A percentile compares a stretch with the other conserved stretches of the same genome.
Conservation (phyloP, 2,113 vertebrate species). For the Circaetus gallicus region DNA sequence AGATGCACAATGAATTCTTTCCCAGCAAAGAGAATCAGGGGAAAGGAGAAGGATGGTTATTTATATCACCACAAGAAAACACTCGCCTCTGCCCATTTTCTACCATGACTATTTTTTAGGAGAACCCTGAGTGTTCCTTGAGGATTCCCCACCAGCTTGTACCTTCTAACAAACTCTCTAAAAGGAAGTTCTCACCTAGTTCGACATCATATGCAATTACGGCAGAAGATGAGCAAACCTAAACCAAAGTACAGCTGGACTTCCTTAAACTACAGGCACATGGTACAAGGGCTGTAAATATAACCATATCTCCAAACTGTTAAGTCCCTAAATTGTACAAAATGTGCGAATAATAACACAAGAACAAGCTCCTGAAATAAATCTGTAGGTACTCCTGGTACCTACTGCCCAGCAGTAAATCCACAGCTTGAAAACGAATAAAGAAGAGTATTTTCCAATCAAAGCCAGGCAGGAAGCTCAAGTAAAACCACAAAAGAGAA, state of each 20-base stretch:
- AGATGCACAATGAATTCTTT: neutral
- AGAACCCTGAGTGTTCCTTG: neutral
- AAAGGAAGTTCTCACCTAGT: neutral
- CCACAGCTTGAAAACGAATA: neutral
- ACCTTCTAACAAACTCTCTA: neutral
- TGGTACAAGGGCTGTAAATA: neutral
- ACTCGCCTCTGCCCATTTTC: neutral
- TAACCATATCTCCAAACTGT: neutral
- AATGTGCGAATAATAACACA: neutral
- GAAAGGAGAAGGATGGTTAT: neutral
- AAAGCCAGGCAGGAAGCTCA: slow-evolving; percentile 24
- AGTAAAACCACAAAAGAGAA: neutral
- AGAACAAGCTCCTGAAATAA: neutral
- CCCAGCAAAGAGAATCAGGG: neutral
- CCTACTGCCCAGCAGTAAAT: neutral
- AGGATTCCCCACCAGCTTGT: neutral
- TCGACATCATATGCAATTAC: neutral
- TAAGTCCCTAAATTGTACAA: neutral
- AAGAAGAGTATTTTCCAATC: neutral
- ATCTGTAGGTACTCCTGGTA: neutral
- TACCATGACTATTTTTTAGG: neutral
- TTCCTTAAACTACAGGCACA: neutral
- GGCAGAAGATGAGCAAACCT: neutral
- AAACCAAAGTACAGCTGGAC: neutral
- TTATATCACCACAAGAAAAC: neutral